phyloP scores from a whole-genome alignment of 2,113 vertebrate species.

The Lethenteron camtschaticum region DNA sequence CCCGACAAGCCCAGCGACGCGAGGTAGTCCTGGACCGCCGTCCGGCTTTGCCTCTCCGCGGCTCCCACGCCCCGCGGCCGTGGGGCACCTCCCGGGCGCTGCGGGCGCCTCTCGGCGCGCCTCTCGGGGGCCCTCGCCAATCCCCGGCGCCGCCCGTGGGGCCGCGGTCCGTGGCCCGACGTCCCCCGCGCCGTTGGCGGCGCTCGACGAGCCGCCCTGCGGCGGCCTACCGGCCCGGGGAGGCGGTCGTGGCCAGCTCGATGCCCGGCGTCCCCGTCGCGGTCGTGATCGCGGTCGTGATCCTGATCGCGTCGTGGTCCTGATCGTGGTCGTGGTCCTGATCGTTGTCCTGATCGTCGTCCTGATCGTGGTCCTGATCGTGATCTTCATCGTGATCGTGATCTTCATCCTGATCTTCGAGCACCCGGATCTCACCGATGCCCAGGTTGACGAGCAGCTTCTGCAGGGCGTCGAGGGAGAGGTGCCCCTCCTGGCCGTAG shows the following conservation, averaged over 20 bases:
- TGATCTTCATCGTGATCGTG: conserved; percentile 11
- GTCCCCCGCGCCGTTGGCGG: too few species aligned
- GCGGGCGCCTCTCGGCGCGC: too few species aligned
- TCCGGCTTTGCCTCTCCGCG: too few species aligned
- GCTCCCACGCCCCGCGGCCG: too few species aligned
- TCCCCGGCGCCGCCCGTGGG: too few species aligned
- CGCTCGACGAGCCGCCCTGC: too few species aligned
- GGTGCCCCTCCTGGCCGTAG: conserved; percentile 61
- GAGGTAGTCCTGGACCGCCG: too few species aligned
- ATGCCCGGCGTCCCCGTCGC: neutral
- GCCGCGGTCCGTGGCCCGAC: too few species aligned
- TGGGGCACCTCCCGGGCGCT: too few species aligned
- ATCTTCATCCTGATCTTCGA: conserved; percentile 31
- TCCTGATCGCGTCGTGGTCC: neutral
- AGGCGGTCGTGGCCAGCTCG: neutral
- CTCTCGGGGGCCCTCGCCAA: too few species aligned
- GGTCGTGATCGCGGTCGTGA: neutral
- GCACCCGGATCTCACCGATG: conserved; percentile 33
- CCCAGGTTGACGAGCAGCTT: conserved; percentile 52
- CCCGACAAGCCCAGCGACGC: too few species aligned
- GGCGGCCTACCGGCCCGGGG: neutral
- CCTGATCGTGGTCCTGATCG: neutral
- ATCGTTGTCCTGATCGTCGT: neutral
- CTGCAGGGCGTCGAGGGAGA: conserved; percentile 50
- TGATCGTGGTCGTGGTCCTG: neutral